Evolutionary conservation across 2,113 vertebrate species (phyloP).

Genomic region (Lichenostomus cassidix): DNA sequence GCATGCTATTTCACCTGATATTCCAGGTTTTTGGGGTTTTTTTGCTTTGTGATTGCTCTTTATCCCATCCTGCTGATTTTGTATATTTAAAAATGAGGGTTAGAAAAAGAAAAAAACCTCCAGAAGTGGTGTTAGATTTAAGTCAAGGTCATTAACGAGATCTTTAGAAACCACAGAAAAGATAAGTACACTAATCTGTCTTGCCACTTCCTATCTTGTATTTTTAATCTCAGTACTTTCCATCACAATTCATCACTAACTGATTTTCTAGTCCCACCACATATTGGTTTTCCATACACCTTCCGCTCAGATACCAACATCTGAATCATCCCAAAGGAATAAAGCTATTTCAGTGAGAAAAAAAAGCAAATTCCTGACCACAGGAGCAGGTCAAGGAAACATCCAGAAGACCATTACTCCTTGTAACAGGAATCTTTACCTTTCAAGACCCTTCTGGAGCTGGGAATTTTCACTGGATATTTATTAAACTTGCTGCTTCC

Average conservation of each 20-base stretch:
- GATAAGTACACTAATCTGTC: conserved; percentile 32
- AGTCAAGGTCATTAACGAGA: conserved; percentile 22
- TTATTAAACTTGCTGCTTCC: not conserved
- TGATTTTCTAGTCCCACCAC: conserved; percentile 21
- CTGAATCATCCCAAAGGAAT: conserved; percentile 20
- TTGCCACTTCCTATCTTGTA: conserved; percentile 37
- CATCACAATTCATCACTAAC: conserved; percentile 24
- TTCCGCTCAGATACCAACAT: not conserved
- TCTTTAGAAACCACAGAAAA: conserved; percentile 24
- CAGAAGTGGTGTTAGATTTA: not conserved
- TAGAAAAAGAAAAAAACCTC: not conserved
- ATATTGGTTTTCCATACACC: conserved; percentile 12
- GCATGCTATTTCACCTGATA: not conserved
- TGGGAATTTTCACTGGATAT: not conserved
- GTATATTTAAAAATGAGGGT: not conserved
- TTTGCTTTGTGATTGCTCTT: not conserved
- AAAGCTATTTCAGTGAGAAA: conserved; percentile 12
- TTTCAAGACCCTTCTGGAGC: not conserved
- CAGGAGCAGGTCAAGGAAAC: not conserved
- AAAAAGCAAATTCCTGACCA: not conserved
- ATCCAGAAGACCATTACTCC: not conserved
- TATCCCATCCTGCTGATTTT: not conserved
- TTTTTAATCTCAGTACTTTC: conserved; percentile 31
- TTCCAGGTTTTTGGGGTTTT: not conserved
- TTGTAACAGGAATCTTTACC: not conserved